Evolutionary conservation across 2,113 vertebrate species (phyloP), one percentile per base, ranked within the genome.

Genomic region (Dasypus novemcinctus): DNA sequence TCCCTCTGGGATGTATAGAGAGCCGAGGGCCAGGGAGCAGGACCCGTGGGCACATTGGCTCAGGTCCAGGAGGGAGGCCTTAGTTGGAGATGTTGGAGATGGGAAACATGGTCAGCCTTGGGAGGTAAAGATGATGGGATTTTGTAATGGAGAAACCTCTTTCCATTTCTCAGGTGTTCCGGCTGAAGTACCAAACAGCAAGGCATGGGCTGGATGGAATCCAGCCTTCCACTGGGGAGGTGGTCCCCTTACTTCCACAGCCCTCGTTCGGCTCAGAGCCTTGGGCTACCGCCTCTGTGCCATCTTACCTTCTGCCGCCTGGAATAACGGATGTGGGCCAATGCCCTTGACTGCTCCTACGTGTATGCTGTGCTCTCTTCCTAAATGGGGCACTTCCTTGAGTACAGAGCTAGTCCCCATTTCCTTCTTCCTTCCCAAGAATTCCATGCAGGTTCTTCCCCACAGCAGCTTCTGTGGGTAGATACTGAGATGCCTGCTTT

Each of bases 131-230:
- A 46, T 10, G 2, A 3, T 5, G 33, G 59, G 2, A 9, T 54
- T 54, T 7, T 13, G 23, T 78, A 1, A 6, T 0, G 1, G 41
- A 78, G 27, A 9, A 14, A 79, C 1, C 13, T 17, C 0, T 0
- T 33, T 15, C n/a, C 23, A 2, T 31, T 46, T 78, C 14, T 38
- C n/a, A 38, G 14, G 75, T 29, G 0, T 29, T 68, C 15, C 29
- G 54, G 21, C 63, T 10, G 61, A 29, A 13, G n/a, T 3, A 0
- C 17, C 33, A 1, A 36, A 63, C 14, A 27, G 46, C 41, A 41
- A 10, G 10, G 36, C 29, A 4, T 1, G 21, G 57, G 18, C 63
- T 6, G 52, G 33, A 78, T 69, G 61, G 61, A 92, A 20, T 46
- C 52, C 80, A 57, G 5, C 33, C 27, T 74, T 27, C 36, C 23